Conservation (phyloP, 2,113 vertebrate species). For the Oxygymnocypris stewartii region DNA sequence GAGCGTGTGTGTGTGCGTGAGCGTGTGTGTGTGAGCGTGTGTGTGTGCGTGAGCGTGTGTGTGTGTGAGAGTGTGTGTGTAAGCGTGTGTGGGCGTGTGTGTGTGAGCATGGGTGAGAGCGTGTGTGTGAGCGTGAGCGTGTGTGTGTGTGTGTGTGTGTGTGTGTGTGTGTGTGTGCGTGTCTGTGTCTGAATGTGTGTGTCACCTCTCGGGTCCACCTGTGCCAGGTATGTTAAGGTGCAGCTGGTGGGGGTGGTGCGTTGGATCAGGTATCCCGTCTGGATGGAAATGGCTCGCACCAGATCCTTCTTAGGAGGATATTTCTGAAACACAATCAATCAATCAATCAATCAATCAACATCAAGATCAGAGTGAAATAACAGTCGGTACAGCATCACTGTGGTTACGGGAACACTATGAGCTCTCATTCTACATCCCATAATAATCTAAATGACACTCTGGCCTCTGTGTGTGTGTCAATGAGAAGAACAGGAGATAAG, state of each 20-base stretch:
- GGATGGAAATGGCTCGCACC: constrained; percentile 91
- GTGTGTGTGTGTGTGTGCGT: no score
- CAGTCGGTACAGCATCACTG: neutral
- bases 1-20: neutral
- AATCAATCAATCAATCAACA: neutral
- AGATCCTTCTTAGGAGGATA: constrained; percentile 91
- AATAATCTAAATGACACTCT: neutral
- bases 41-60: no score
- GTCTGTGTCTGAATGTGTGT: neutral
- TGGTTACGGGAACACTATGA: neutral
- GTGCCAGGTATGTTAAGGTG: constrained; percentile 89
- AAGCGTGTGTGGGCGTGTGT: neutral
- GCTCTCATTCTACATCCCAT: neutral
- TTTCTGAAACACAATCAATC: constrained; percentile 78
- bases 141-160: no score
- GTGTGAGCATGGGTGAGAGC: no score
- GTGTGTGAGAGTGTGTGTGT: neutral
- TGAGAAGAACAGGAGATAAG: neutral
- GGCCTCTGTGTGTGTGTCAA: neutral
- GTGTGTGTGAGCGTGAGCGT: no score
- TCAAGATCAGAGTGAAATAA: neutral
- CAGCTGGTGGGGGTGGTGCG: constrained; percentile 82
- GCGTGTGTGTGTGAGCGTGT: no score
- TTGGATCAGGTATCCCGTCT: constrained; percentile 93
- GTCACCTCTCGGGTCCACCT: constrained; percentile 91